These are phyloP conservation scores for Drosophila putrida DNA, from an alignment of 2,888 invertebrate species.

Conservation along the genomic window DNA sequence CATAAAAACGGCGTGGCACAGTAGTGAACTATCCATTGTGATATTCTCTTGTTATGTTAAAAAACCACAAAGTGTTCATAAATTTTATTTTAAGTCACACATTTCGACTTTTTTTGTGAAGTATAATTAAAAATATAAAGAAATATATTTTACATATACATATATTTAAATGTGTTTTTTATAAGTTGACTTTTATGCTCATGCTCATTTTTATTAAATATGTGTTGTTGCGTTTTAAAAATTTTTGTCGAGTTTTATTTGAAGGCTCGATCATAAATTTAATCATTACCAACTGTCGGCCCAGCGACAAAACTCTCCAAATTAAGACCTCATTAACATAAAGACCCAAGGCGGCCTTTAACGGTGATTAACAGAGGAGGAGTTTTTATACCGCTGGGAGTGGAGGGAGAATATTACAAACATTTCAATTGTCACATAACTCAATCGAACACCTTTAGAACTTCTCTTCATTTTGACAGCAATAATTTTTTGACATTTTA, in stretches of 20 bases:
- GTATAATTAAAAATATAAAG: slow-evolving; percentile 69
- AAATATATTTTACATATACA: slow-evolving; percentile 39
- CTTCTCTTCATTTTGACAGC: slow-evolving; percentile 59
- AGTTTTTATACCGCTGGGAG: background rate
- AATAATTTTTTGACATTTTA: slow-evolving; percentile 75
- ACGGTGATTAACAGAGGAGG: slow-evolving; percentile 42
- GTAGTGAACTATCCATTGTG: slow-evolving; percentile 53
- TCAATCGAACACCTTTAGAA: slow-evolving; percentile 69
- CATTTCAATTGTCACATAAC: slow-evolving; percentile 51
- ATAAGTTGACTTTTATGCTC: slow-evolving; percentile 38
- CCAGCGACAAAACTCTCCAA: slow-evolving; percentile 55
- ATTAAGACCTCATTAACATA: slow-evolving; percentile 75
- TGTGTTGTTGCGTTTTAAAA: slow-evolving; percentile 29
- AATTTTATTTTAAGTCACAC: slow-evolving; percentile 69
- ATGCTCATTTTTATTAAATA: slow-evolving; percentile 44
- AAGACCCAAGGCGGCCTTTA: slow-evolving; percentile 26
- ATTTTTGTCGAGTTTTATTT: slow-evolving; percentile 44
- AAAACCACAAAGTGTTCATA: slow-evolving; percentile 66
- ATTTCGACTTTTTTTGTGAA: slow-evolving; percentile 35
- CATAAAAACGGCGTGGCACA: slow-evolving; percentile 62
- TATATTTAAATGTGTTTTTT: slow-evolving; percentile 37
- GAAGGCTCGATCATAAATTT: slow-evolving; percentile 64
- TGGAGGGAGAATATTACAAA: slow-evolving; percentile 8
- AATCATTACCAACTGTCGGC: slow-evolving; percentile 52
- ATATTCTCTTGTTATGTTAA: slow-evolving; percentile 64